Percentiles rank a stretch among this genome's conserved stretches.
Conservation (phyloP, 2,113 vertebrate genomes). For the Ailurus styani region DNA sequence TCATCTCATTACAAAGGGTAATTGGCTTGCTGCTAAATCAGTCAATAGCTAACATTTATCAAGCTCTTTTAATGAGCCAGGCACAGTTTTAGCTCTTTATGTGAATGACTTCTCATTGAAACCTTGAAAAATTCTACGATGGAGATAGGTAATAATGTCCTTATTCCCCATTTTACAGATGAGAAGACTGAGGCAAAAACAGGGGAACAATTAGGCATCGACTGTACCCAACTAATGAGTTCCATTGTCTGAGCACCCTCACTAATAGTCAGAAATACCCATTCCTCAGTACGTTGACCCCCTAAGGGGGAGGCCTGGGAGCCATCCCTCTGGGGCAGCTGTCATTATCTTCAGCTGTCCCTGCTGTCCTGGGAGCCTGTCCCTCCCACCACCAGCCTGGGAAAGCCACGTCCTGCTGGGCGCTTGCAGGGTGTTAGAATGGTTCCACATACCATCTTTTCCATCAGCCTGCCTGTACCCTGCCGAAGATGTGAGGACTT, state of each 20-base stretch:
- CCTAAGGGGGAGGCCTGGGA: background rate
- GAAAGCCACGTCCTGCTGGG: background rate
- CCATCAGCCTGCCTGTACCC: background rate
- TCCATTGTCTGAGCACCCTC: background rate
- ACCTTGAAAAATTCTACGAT: background rate
- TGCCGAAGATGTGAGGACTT: background rate
- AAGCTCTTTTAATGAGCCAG: background rate
- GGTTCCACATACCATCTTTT: background rate
- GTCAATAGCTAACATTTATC: slow-evolving; percentile 42
- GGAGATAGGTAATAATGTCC: background rate
- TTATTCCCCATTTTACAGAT: slow-evolving; percentile 10
- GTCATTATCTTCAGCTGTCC: background rate
- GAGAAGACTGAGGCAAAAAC: background rate
- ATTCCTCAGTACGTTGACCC: background rate
- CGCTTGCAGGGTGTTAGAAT: background rate
- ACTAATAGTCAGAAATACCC: background rate
- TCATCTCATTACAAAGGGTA: slow-evolving; percentile 59
- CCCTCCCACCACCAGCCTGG: background rate
- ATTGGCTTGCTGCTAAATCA: slow-evolving; percentile 38
- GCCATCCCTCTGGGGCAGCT: background rate
- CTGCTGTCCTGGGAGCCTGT: background rate
- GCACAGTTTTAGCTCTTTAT: background rate
- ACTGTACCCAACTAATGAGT: background rate
- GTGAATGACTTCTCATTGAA: background rate
- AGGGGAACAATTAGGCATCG: background rate